These are phyloP conservation scores for Ephydatia muelleri DNA, from an alignment of 37 sponge, comb jelly and placozoan genomes.

Conservation along the genomic window DNA sequence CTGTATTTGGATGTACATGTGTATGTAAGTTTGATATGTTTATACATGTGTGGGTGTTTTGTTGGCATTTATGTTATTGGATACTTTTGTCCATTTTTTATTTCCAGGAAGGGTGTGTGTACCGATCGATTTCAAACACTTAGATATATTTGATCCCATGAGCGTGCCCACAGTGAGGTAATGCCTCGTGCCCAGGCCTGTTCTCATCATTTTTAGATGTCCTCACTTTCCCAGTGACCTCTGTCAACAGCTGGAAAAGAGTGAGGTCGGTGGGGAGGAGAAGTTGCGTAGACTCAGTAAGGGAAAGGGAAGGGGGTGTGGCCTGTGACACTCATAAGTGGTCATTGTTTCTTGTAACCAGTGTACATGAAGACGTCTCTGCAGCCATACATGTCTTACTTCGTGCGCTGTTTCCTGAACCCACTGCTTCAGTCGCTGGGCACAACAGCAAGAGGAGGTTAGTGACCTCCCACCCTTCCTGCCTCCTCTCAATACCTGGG, in stretches of 20 bases:
- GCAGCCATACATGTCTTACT: conserved; percentile 41
- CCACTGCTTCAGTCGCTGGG: conserved; percentile 6
- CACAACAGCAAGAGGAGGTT: not conserved
- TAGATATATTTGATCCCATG: conserved; percentile 86
- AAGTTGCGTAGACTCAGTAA: conserved; percentile 6
- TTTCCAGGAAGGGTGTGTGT: conserved; percentile 91
- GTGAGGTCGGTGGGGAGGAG: not conserved
- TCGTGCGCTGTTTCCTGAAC: conserved; percentile 30
- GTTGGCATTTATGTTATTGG: not conserved
- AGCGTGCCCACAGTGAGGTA: conserved; percentile 86
- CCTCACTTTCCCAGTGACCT: too few relatives aligned
- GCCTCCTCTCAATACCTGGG: not conserved
- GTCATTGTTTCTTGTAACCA: not conserved
- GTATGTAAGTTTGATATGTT: not conserved
- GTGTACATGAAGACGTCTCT: conserved; percentile 61
- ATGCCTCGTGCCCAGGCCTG: not conserved
- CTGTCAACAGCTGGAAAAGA: conserved; percentile 42
- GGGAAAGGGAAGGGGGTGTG: conserved; percentile 3
- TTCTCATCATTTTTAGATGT: not conserved
- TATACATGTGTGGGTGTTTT: not conserved
- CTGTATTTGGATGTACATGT: not conserved
- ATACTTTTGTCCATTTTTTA: not conserved
- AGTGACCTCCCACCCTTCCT: not conserved
- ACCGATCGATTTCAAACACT: conserved; percentile 71
- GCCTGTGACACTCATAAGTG: not conserved